Percentiles rank a stretch among this genome's conserved stretches.
Conservation (phyloP, 2,797 vertebrate genomes). For the Myotis pilosus region DNA sequence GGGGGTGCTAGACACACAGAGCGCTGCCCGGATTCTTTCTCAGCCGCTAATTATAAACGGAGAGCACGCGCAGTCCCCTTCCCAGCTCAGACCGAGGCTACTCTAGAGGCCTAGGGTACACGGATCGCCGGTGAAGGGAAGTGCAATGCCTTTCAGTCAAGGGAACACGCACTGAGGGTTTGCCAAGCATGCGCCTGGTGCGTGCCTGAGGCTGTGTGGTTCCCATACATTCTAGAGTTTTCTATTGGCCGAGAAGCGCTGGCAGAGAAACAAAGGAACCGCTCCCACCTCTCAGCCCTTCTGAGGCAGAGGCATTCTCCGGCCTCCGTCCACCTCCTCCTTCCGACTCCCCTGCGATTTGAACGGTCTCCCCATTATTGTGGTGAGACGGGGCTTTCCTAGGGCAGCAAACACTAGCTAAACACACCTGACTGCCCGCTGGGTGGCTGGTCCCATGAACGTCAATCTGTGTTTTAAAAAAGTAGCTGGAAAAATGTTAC, state of each 20-base stretch:
- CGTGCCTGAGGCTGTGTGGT: too few species aligned
- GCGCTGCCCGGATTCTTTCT: neutral
- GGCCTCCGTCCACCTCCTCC: too few species aligned
- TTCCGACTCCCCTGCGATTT: too few species aligned
- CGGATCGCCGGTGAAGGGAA: neutral
- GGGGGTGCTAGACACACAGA: neutral
- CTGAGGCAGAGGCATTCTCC: too few species aligned
- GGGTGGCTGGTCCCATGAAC: neutral
- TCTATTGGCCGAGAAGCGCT: neutral
- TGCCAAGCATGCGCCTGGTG: neutral
- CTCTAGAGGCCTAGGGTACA: neutral
- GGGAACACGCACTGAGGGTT: neutral
- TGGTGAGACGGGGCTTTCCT: neutral
- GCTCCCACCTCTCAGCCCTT: too few species aligned
- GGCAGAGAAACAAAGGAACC: neutral
- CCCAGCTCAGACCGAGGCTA: too few species aligned
- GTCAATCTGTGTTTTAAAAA: neutral
- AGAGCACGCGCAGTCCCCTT: neutral
- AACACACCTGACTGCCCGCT: neutral
- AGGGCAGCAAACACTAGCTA: neutral
- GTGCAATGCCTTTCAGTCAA: neutral
- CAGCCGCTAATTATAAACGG: neutral
- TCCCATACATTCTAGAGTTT: fast-evolving
- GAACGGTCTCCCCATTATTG: neutral
- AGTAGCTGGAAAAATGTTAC: neutral